Percentiles rank a stretch among this genome's conserved stretches.
phyloP scores from a whole-genome alignment of 2,888 invertebrate species.

The Apamea epomidion region DNA sequence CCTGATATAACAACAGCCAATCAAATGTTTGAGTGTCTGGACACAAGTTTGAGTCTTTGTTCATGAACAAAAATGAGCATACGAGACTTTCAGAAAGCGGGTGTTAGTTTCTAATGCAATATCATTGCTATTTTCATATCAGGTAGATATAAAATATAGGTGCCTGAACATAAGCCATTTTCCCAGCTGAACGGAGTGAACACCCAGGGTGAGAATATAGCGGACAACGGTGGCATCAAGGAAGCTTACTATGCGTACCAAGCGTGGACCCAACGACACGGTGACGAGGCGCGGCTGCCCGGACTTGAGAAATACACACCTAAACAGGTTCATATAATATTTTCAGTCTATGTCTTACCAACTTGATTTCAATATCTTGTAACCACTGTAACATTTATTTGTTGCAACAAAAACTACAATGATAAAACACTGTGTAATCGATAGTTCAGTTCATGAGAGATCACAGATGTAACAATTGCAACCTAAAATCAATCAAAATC shows the following conservation, averaged over 20 bases:
- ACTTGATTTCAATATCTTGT: background rate
- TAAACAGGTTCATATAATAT: constrained; percentile 86
- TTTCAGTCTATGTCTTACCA: background rate
- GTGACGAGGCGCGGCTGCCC: constrained; percentile 92
- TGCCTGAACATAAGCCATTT: constrained; percentile 2
- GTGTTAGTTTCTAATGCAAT: background rate
- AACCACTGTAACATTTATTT: background rate
- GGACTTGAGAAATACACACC: constrained; percentile 93
- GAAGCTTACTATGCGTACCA: constrained; percentile 96
- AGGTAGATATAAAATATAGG: background rate
- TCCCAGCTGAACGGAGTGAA: constrained; percentile 95
- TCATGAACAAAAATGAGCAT: background rate
- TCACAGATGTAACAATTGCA: constrained; percentile 11
- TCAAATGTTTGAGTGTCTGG: background rate
- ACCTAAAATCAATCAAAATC: constrained; percentile 22
- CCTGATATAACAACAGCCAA: background rate
- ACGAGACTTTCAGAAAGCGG: background rate
- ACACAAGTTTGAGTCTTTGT: background rate
- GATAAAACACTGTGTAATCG: constrained; percentile 18
- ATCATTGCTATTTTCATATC: too few relatives aligned
- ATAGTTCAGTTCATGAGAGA: constrained; percentile 3
- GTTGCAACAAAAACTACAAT: constrained; percentile 9
- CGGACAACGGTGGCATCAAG: constrained; percentile 98
- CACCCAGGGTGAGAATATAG: constrained; percentile 98
- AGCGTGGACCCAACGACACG: constrained; percentile 93